A percentile compares a stretch with the other conserved stretches of the same genome.
phyloP scores from a whole-genome alignment of 2,888 invertebrate species.

The Melanostoma mellinum region DNA sequence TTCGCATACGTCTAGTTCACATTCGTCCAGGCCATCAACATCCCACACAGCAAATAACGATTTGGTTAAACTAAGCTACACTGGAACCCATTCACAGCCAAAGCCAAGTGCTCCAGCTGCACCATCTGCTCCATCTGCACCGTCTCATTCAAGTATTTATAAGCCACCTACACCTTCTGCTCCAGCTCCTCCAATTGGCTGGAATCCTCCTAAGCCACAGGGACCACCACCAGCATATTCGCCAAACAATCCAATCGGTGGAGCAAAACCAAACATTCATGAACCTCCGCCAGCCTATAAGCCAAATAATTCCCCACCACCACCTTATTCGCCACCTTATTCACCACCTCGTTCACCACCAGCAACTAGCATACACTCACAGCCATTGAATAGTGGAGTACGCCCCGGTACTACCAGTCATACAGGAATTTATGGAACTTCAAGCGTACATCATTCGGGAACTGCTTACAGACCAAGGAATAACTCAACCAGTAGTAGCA shows the following conservation, averaged over 20 bases:
- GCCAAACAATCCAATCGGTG: constrained; percentile 78
- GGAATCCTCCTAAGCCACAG: constrained; percentile 80
- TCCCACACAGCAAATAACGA: constrained; percentile 76
- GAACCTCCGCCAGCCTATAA: constrained; percentile 79
- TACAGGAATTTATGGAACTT: constrained; percentile 11
- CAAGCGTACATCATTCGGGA: constrained; percentile 38
- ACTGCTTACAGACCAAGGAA: constrained; percentile 55
- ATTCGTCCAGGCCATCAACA: constrained; percentile 79
- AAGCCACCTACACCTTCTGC: constrained; percentile 75
- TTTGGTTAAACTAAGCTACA: constrained; percentile 79
- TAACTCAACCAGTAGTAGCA: constrained; percentile 55
- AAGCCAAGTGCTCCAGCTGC: constrained; percentile 41
- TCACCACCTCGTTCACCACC: constrained; percentile 38
- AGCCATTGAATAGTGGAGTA: constrained; percentile 53
- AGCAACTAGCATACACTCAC: constrained; percentile 72
- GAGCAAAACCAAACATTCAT: constrained; percentile 78
- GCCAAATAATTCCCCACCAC: constrained; percentile 77
- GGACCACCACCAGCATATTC: constrained; percentile 81
- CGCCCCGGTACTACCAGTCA: constrained; percentile 28
- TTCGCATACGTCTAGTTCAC: constrained; percentile 70
- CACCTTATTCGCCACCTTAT: constrained; percentile 74
- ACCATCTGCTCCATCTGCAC: too few species aligned
- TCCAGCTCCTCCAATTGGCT: constrained; percentile 78
- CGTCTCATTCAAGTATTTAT: constrained; percentile 52
- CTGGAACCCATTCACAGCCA: constrained; percentile 80